phyloP scores from a whole-genome alignment of 2,113 vertebrate species.

The Heteronetta atricapilla region DNA sequence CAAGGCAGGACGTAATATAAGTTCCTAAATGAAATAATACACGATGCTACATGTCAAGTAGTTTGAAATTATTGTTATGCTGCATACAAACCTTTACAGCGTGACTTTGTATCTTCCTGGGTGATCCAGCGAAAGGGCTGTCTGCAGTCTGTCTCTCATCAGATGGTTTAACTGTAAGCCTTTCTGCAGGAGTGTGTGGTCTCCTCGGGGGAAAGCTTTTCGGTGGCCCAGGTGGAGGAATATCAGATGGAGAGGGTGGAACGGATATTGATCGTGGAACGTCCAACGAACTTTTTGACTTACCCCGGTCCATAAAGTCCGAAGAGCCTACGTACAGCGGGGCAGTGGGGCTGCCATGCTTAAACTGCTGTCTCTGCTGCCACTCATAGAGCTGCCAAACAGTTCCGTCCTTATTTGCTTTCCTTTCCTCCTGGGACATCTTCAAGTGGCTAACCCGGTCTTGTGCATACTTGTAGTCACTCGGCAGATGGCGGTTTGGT shows the following conservation, averaged over 20 bases:
- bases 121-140: constrained; percentile 84
- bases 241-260: constrained; percentile 92
- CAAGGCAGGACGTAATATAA: background rate
- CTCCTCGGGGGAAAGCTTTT: constrained; percentile 84
- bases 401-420: constrained; percentile 91
- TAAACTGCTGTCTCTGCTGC: constrained; percentile 98
- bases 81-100: constrained; percentile 82
- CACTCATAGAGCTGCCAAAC: constrained; percentile 99
- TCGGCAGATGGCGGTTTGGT: constrained; percentile 85
- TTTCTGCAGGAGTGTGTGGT: constrained; percentile 92
- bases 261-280: constrained; percentile 95
- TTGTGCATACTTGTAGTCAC: constrained; percentile 97
- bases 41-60: fast-evolving
- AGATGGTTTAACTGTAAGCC: constrained; percentile 89
- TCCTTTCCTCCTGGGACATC: constrained; percentile 94
- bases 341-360: constrained; percentile 93
- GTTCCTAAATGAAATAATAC: fast-evolving
- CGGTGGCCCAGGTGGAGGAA: constrained; percentile 85
- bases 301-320: constrained; percentile 84
- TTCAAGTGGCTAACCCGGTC: constrained; percentile 95
- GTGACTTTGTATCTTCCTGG: constrained; percentile 81
- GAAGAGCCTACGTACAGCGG: constrained; percentile 83
- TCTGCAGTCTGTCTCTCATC: constrained; percentile 82
- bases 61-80: background rate
- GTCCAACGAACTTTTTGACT: constrained; percentile 89